Conservation (phyloP, 1,140 invertebrate species). For the Trigoniulus corallinus region DNA sequence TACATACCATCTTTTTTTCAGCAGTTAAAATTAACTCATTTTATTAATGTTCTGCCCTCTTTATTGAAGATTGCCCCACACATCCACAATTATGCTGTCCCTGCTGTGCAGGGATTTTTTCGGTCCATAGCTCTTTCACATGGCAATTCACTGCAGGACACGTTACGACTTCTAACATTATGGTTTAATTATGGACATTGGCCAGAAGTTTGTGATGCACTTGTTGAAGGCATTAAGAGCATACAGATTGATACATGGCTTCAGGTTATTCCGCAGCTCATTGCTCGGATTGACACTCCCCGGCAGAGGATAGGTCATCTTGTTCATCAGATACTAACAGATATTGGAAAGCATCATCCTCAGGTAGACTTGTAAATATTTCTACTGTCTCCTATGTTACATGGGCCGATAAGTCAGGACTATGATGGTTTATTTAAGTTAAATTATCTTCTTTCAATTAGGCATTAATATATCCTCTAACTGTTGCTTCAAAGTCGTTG, state of each 20-base stretch:
- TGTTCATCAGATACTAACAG: slow-evolving; percentile 82
- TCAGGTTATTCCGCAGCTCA: slow-evolving; percentile 97
- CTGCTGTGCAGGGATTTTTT: slow-evolving; percentile 90
- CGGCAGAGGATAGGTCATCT: slow-evolving; percentile 67
- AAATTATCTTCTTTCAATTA: slow-evolving; percentile 43
- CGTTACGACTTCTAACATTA: slow-evolving; percentile 72
- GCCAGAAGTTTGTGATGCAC: slow-evolving; percentile 80
- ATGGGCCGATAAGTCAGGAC: neutral
- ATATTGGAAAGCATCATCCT: slow-evolving; percentile 66
- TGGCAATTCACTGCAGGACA: slow-evolving; percentile 94
- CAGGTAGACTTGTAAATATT: slow-evolving; percentile 25
- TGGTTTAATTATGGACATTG: slow-evolving; percentile 94
- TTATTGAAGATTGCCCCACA: slow-evolving; percentile 20
- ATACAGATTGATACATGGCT: slow-evolving; percentile 98
- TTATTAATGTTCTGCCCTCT: too few species aligned
- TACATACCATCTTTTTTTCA: slow-evolving; percentile 7
- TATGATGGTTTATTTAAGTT: neutral
- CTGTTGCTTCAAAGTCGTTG: slow-evolving; percentile 91
- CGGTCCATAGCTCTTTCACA: slow-evolving; percentile 78
- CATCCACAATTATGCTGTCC: slow-evolving; percentile 67
- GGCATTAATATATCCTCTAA: slow-evolving; percentile 91
- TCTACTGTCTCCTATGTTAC: too few species aligned
- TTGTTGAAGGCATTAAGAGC: slow-evolving; percentile 75
- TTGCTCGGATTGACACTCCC: slow-evolving; percentile 91
- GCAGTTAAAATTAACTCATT: too few species aligned